Evolutionary conservation across 1,140 invertebrate species (phyloP).

Genomic region (Cecropterus lyciades): DNA sequence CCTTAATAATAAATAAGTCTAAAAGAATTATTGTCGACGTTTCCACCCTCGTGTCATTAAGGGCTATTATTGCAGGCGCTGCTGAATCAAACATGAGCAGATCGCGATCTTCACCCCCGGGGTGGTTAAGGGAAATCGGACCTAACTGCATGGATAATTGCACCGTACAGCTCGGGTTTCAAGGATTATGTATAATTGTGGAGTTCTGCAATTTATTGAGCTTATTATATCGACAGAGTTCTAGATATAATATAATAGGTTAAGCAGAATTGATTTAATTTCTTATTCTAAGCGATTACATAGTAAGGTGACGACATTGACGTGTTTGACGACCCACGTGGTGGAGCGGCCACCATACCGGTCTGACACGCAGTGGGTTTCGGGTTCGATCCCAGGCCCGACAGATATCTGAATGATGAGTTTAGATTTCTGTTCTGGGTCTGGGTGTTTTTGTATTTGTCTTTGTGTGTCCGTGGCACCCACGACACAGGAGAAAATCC

Average conservation of each 20-base stretch:
- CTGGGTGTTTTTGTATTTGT: too few relatives aligned
- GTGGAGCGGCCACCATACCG: too few relatives aligned
- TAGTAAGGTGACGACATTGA: too few relatives aligned
- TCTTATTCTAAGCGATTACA: too few relatives aligned
- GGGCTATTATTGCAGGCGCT: constrained; percentile 59
- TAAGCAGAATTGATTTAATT: background rate
- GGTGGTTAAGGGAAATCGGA: constrained; percentile 58
- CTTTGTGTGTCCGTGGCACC: too few relatives aligned
- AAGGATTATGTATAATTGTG: constrained; percentile 27
- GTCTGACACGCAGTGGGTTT: too few relatives aligned
- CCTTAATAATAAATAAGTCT: constrained; percentile 34
- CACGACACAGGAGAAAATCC: too few relatives aligned
- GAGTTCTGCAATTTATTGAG: constrained; percentile 13
- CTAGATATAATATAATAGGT: constrained; percentile 22
- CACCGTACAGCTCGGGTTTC: constrained; percentile 22
- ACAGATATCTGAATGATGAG: too few relatives aligned
- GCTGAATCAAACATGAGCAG: constrained; percentile 66
- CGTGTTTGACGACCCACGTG: too few relatives aligned
- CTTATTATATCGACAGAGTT: constrained; percentile 14
- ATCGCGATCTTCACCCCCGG: constrained; percentile 54
- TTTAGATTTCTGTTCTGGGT: too few relatives aligned
- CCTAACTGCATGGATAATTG: constrained; percentile 60
- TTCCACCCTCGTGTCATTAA: constrained; percentile 53
- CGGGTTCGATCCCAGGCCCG: too few relatives aligned
- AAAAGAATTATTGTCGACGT: constrained; percentile 34